phyloP scores from a whole-genome alignment of 2,797 vertebrate species.

The Allobates femoralis region DNA sequence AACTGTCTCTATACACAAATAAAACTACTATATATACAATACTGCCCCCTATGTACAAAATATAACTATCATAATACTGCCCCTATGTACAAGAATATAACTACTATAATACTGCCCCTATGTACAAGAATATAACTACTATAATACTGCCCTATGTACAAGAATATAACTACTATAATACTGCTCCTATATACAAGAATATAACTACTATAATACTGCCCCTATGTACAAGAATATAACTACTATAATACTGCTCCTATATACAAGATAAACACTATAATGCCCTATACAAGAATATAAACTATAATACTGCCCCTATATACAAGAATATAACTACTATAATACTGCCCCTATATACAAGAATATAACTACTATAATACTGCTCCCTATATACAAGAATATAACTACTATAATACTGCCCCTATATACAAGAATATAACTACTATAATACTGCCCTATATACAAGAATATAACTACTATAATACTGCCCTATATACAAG shows the following conservation, averaged over 20 bases:
- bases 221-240: constrained; percentile 10
- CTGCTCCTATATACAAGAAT: background rate
- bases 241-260: constrained; percentile 10
- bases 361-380: constrained; percentile 23
- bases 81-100: too few species aligned
- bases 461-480: too few species aligned
- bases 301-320: constrained; percentile 3
- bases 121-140: too few species aligned
- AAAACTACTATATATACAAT: background rate
- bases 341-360: background rate
- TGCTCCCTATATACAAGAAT: constrained; percentile 12
- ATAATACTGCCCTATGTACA: background rate
- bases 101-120: too few species aligned
- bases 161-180: constrained; percentile 13
- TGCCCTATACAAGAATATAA: constrained; percentile 5
- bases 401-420: constrained; percentile 18
- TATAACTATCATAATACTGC: too few species aligned
- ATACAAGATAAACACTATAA: background rate
- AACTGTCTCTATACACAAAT: too few species aligned
- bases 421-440: constrained; percentile 18
- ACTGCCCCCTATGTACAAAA: too few species aligned
- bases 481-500: background rate
- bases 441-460: background rate
- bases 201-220: constrained; percentile 3
- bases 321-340: constrained; percentile 11